Percentiles rank a stretch among this genome's conserved stretches.
Conservation (phyloP, 2,797 vertebrate species). For the Scarus forsteni region DNA sequence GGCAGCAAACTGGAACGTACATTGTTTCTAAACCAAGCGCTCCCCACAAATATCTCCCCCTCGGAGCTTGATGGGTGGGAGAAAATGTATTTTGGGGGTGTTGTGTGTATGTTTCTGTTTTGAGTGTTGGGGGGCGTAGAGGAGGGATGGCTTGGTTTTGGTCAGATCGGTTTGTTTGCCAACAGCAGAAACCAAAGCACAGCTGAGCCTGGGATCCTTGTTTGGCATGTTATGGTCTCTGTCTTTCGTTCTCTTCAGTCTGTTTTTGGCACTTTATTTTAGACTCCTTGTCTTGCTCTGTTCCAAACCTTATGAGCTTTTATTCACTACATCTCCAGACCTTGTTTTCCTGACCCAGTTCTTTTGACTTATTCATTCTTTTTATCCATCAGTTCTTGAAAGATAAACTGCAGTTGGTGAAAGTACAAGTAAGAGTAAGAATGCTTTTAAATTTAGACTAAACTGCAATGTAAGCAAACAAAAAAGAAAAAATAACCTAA, state of each 20-base stretch:
- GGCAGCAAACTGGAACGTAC: conserved; percentile 60
- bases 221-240: conserved; percentile 18
- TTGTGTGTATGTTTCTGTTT: conserved; percentile 10
- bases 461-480: too few species aligned
- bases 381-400: background rate
- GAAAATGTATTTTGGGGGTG: conserved; percentile 26
- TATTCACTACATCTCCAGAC: background rate
- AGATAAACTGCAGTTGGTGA: background rate
- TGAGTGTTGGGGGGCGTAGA: background rate
- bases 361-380: background rate
- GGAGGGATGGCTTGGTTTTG: conserved; percentile 38
- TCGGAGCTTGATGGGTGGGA: conserved; percentile 48
- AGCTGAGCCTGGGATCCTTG: conserved; percentile 31
- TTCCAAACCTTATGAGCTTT: background rate
- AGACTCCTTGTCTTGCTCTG: background rate
- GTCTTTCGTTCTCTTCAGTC: conserved; percentile 5
- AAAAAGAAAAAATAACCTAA: too few species aligned
- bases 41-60: conserved; percentile 72
- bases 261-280: background rate
- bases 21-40: conserved; percentile 73
- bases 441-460: too few species aligned
- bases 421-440: too few species aligned
- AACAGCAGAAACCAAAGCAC: conserved; percentile 40
- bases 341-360: background rate
- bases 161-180: conserved; percentile 40